Evolutionary conservation across 92 coral and sea anemone species (phyloP).

Genomic region (Hydrozoanthus gracilis): DNA sequence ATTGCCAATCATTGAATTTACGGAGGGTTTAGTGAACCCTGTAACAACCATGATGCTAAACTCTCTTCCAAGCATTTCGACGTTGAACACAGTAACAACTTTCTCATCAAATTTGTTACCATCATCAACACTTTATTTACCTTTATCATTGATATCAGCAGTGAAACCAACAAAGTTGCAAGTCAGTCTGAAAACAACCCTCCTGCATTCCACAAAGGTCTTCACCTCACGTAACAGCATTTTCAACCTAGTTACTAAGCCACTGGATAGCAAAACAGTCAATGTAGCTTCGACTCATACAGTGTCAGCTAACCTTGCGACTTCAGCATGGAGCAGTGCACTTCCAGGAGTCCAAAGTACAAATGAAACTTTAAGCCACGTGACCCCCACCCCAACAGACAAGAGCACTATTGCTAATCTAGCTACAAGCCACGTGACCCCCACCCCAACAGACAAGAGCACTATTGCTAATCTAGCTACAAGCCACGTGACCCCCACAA

Average conservation of each 20-base stretch:
- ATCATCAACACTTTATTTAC: background rate
- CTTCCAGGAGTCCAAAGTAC: background rate
- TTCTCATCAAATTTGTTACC: background rate
- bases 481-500: no score
- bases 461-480: no score
- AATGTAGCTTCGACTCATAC: background rate
- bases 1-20: background rate
- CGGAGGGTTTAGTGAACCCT: background rate
- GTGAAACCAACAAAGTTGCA: no score
- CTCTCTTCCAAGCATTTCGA: background rate
- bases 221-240: no score
- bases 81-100: background rate
- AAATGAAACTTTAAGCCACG: background rate
- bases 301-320: background rate
- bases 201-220: no score
- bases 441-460: no score
- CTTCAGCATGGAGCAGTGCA: background rate
- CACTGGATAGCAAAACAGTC: background rate
- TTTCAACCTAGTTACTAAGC: no score
- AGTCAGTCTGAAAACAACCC: no score
- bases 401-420: background rate
- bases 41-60: background rate
- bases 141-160: background rate
- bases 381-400: no score
- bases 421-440: background rate